Evolutionary conservation across 2,113 vertebrate species (phyloP), one percentile per base, ranked within the genome.

Genomic region (Indicator indicator): DNA sequence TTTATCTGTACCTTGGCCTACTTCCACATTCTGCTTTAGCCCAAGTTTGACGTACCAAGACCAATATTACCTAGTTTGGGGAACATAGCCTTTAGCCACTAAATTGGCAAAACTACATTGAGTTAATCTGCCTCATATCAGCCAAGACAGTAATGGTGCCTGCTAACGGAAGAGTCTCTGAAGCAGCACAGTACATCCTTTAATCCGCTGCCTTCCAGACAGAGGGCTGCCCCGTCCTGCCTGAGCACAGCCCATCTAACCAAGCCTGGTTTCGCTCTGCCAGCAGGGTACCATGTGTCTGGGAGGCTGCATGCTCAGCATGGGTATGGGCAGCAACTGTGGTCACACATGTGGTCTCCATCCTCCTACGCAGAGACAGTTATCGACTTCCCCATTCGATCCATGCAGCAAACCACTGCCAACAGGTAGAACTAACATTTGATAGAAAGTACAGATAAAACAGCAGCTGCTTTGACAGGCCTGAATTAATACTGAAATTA

Each of bases 1-100:
- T 93, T 89, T 33, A 55, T 85, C 82, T 73, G 33, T 21, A 75
- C 85, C 24, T 76, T 96, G 88, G 92, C 91, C 64, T 30, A 42
- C 30, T 76, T 93, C 85, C 90, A 95, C 64, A 55, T 90, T 54
- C 38, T 78, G 50, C 28, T 65, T 90, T 58, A 92, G 67, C 68
- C 83, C 77, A 78, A 82, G 56, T 58, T 59, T 94, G 77, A 83
- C 58, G 50, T 17, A 89, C 12, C 33, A 59, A 92, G 68, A 93
- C 42, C 74, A 91, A 20, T 20, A 85, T 76, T 65, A 92, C n/a
- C 70, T 69, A 59, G 5, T 62, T 75, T 54, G 75, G n/a, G 60
- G 63, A 95, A 93, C 55, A 32, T 1, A 91, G 91, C 89, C 74
- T 69, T 84, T 24, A 93, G 81, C 58, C 81, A 91, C 63, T 85